Base-by-base conservation (phyloP, 2,888 invertebrate genomes). In the Drosophila nigritarsus region DNA sequence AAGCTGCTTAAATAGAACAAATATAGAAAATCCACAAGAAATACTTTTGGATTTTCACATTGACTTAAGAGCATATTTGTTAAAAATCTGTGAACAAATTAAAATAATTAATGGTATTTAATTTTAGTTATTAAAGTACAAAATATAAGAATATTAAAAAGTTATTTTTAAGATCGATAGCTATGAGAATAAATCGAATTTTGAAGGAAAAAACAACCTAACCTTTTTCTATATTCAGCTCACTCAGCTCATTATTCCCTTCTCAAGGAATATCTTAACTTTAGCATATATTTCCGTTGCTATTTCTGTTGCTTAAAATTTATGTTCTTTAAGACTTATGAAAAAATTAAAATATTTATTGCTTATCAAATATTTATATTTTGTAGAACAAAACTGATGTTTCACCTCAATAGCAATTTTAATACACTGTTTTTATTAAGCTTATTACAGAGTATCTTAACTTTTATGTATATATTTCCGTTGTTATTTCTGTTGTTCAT, bases 261-360 rank as follows among this genome's bases (percentile, higher is more conserved):
- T 30, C 18, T 27, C n/a, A 29, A 7, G 65, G 59, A 3, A 59
- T 55, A 77, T 59, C 1, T 32, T 40, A 1, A 4, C 0, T 51
- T 27, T 30, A 13, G 40, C 36, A 2, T 2, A 20, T 2, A 24
- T 48, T n/a, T 11, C 2, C 9, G 4, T 29, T 42, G 36, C 7
- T 36, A 1, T n/a, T 42, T 27, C 20, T 54, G 29, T 65, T 68
- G 54, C 59, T 64, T 75, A 24, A 54, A 73, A 79, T 81, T 40
- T 8, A n/a, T 3, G 8, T n/a, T n/a, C 1, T 38, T 38, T 38
- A 8, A 1, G 8, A 8, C 8, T 1, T 38, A 3, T 32, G 7
- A 29, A 29, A 30, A 32, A 11, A 11, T 1, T 11, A 3, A 32
- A 32, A 32, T 32, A 32, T 32, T 32, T 32, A 32, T 32, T 32